phyloP scores from a whole-genome alignment of 2,113 vertebrate genomes.

The Erythrocercus mccallii region DNA sequence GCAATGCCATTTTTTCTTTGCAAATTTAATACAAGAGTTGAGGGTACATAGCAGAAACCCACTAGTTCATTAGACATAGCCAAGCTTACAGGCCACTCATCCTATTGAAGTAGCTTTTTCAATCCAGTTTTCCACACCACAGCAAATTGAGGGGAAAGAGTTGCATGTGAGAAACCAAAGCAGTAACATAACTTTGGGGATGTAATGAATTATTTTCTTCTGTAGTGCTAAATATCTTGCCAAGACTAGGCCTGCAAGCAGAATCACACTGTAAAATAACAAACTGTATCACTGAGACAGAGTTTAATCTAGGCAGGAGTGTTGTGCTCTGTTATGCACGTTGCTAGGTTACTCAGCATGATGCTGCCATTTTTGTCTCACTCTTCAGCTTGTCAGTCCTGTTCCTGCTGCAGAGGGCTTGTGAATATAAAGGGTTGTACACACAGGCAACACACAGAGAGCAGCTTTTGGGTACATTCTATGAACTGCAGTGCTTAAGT shows the following conservation, averaged over 20 bases:
- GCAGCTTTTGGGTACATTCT: neutral
- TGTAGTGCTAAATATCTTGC: neutral
- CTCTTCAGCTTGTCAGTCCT: neutral
- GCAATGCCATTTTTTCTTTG: neutral
- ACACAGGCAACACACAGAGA: neutral
- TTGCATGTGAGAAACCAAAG: neutral
- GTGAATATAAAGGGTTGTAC: neutral
- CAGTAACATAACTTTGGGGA: neutral
- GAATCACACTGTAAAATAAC: constrained; percentile 38
- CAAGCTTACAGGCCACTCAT: neutral
- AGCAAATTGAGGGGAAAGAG: neutral
- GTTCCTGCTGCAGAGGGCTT: neutral
- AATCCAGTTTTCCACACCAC: neutral
- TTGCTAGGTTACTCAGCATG: constrained; percentile 68
- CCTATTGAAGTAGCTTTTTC: neutral
- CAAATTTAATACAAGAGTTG: neutral
- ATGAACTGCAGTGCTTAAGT: neutral
- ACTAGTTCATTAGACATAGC: neutral
- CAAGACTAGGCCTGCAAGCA: constrained; percentile 35
- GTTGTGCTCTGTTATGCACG: constrained; percentile 65
- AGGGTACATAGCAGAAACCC: neutral
- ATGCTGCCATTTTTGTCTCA: neutral
- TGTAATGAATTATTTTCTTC: neutral
- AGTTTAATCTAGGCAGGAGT: constrained; percentile 43
- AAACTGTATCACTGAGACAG: constrained; percentile 51